These are phyloP conservation scores for Steinernema carpocapsae DNA, from an alignment of 2,888 invertebrate species.

Conservation along the genomic window DNA sequence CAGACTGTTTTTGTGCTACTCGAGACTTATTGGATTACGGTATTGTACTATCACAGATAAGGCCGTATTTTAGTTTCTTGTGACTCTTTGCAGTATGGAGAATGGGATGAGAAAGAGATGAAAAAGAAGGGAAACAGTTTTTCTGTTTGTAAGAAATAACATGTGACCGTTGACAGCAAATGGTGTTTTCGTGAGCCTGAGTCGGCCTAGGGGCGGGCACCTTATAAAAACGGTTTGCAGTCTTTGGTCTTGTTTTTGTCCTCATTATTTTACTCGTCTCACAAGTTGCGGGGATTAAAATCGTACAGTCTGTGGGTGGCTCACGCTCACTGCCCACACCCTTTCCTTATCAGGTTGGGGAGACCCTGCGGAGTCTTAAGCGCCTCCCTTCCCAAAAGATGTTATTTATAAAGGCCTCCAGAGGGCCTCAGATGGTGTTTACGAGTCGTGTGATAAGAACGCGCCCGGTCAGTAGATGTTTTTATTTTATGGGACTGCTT, in stretches of 20 bases:
- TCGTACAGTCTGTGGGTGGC: constrained; percentile 19
- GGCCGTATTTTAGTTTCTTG: too few relatives aligned
- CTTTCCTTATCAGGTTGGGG: neutral
- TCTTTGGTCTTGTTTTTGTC: neutral
- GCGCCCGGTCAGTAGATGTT: too few relatives aligned
- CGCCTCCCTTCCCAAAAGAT: neutral
- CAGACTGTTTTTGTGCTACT: too few relatives aligned
- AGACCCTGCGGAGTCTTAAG: neutral
- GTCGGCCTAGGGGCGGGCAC: neutral
- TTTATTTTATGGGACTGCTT: neutral
- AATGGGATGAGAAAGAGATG: too few relatives aligned
- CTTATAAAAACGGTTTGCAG: neutral
- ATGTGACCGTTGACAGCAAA: neutral
- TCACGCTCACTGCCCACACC: too few relatives aligned
- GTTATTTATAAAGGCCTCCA: neutral
- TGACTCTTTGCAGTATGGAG: too few relatives aligned
- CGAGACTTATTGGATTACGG: too few relatives aligned
- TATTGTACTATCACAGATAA: too few relatives aligned
- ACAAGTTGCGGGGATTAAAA: neutral
- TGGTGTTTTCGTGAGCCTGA: neutral
- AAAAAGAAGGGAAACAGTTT: too few relatives aligned
- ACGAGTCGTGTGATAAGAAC: constrained; percentile 4
- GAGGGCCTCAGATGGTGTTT: neutral
- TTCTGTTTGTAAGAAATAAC: neutral
- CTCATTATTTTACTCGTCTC: neutral